Evolutionary conservation across 2,113 vertebrate genomes (phyloP).

Genomic region (Hydropotes inermis): DNA sequence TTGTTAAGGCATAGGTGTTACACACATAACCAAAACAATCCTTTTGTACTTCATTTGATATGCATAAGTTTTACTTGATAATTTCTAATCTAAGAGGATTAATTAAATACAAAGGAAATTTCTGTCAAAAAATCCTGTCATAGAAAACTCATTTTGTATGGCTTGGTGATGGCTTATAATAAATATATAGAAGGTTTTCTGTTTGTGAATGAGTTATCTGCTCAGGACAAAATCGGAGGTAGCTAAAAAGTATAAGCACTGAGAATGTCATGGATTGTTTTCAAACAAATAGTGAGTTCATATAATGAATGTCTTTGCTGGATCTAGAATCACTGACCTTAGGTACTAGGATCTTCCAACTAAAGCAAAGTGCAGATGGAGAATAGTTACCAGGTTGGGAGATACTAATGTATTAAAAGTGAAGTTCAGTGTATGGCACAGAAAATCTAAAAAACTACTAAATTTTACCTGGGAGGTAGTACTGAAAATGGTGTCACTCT

Average conservation of each 20-base stretch:
- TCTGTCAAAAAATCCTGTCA: neutral
- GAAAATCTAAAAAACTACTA: neutral
- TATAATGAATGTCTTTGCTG: neutral
- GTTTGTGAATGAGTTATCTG: neutral
- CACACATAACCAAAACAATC: neutral
- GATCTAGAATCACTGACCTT: neutral
- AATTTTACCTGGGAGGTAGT: neutral
- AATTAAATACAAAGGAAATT: neutral
- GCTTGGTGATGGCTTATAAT: neutral
- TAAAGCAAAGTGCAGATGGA: neutral
- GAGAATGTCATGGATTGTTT: neutral
- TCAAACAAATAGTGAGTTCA: neutral
- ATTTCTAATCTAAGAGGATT: constrained; percentile 7
- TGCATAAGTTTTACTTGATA: neutral
- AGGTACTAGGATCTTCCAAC: neutral
- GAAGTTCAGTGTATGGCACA: neutral
- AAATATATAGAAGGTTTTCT: neutral
- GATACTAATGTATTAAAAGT: neutral
- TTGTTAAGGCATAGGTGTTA: neutral
- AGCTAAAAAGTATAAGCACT: neutral
- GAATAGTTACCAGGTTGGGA: neutral
- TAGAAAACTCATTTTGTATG: neutral
- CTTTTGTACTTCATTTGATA: neutral
- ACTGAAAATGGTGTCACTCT: neutral
- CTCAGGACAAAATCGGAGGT: neutral